Percentiles rank a stretch among this genome's conserved stretches.
Evolutionary conservation across 2,888 invertebrate genomes (phyloP).

Genomic region (Augiades crinisus): DNA sequence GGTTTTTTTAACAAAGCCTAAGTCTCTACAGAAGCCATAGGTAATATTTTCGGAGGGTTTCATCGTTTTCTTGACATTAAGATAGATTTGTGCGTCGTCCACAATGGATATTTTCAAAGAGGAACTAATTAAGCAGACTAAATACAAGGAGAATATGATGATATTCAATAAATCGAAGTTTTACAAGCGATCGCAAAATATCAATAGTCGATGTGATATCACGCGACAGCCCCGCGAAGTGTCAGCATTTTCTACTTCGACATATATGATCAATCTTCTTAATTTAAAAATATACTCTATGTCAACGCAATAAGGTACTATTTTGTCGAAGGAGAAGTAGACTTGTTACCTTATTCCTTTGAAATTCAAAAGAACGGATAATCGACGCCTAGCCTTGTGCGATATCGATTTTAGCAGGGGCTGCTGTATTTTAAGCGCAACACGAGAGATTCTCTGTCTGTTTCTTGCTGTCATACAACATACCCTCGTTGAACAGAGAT

Average conservation of each 20-base stretch:
- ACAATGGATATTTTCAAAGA: no score
- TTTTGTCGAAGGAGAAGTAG: slow-evolving; percentile 1
- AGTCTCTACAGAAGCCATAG: no score
- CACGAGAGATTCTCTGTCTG: slow-evolving; percentile 40
- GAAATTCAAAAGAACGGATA: slow-evolving; percentile 54
- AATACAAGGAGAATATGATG: not conserved
- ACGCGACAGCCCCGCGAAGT: slow-evolving; percentile 37
- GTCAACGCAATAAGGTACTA: not conserved
- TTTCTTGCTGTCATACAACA: slow-evolving; percentile 34
- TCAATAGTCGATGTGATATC: slow-evolving; percentile 69
- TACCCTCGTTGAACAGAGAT: slow-evolving; percentile 42
- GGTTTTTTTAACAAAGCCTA: no score
- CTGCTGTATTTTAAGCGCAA: slow-evolving; percentile 52
- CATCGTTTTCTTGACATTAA: no score
- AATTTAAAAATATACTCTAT: slow-evolving; percentile 28
- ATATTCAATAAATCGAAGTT: slow-evolving; percentile 66
- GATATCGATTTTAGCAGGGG: slow-evolving; percentile 79
- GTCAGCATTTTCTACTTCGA: slow-evolving; percentile 1
- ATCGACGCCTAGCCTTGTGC: slow-evolving; percentile 81
- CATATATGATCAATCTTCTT: not conserved
- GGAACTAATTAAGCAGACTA: no score
- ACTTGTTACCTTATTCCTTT: slow-evolving; percentile 38
- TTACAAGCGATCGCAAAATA: slow-evolving; percentile 59
- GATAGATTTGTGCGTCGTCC: no score
- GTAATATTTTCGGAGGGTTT: no score